phyloP scores from a whole-genome alignment of 2,888 invertebrate species.

The Timandra comae region DNA sequence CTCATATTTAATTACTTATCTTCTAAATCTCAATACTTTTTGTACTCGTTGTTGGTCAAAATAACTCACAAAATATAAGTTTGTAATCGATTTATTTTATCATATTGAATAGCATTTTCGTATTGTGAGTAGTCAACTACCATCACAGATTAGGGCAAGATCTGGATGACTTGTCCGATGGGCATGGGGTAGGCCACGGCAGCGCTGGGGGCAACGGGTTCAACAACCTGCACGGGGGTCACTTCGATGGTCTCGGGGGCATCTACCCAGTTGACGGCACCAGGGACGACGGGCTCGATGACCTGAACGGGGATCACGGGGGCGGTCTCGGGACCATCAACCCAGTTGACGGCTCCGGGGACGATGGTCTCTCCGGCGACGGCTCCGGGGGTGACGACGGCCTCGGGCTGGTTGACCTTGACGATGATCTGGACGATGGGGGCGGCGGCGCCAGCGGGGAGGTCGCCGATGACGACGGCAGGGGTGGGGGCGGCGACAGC shows the following conservation, averaged over 20 bases:
- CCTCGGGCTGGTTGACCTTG: constrained; percentile 13
- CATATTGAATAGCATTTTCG: no score
- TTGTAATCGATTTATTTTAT: no score
- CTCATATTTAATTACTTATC: no score
- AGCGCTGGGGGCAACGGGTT: constrained; percentile 25
- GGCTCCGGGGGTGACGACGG: constrained; percentile 8
- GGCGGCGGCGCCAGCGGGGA: constrained; percentile 7
- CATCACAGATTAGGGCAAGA: no score
- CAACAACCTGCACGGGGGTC: constrained; percentile 13
- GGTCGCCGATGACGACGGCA: constrained; percentile 25
- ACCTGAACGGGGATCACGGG: constrained; percentile 9
- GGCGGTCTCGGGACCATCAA: constrained; percentile 12
- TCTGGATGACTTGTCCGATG: constrained; percentile 26
- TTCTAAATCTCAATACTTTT: no score
- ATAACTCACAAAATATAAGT: no score
- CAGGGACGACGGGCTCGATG: constrained; percentile 11
- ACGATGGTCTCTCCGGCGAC: constrained; percentile 15
- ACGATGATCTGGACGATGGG: constrained; percentile 10
- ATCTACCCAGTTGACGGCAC: constrained; percentile 8
- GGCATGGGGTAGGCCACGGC: constrained; percentile 30
- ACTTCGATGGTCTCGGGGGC: constrained; percentile 18
- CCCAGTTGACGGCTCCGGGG: constrained; percentile 4
- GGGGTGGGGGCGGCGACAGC: constrained; percentile 3
- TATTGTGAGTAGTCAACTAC: no score
- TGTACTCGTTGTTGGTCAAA: no score